phyloP scores from a whole-genome alignment of 2,113 vertebrate genomes.

The Ramphastos sulfuratus region DNA sequence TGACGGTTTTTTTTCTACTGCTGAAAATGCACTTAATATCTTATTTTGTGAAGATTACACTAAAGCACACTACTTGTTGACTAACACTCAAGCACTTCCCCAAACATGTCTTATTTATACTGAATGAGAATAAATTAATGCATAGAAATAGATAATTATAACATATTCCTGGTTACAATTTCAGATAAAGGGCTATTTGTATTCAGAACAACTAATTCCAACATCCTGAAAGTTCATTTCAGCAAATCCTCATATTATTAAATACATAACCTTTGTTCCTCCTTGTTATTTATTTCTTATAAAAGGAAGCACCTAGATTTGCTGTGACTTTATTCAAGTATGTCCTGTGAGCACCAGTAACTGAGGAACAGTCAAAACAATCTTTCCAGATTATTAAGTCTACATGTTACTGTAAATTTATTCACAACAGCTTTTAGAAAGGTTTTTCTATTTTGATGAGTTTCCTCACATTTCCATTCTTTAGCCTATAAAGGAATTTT shows the following conservation, averaged over 20 bases:
- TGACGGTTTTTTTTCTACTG: background rate
- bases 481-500: background rate
- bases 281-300: background rate
- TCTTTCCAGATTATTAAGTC: background rate
- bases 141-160: background rate
- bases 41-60: background rate
- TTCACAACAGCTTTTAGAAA: conserved; percentile 21
- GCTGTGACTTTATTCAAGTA: background rate
- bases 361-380: background rate
- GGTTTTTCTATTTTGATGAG: background rate
- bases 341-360: background rate
- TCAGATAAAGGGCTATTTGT: background rate
- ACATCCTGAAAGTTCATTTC: background rate
- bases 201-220: conserved; percentile 14
- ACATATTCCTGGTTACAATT: background rate
- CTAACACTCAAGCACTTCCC: background rate
- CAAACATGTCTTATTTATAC: background rate
- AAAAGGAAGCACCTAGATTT: background rate
- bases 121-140: background rate
- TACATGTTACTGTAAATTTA: background rate
- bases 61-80: background rate
- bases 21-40: background rate
- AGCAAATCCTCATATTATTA: background rate
- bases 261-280: conserved; percentile 2
- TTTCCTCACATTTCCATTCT: conserved; percentile 8